A percentile compares a stretch with the other conserved stretches of the same genome.
Conservation (phyloP, 2,113 vertebrate genomes). For the Gavia stellata region DNA sequence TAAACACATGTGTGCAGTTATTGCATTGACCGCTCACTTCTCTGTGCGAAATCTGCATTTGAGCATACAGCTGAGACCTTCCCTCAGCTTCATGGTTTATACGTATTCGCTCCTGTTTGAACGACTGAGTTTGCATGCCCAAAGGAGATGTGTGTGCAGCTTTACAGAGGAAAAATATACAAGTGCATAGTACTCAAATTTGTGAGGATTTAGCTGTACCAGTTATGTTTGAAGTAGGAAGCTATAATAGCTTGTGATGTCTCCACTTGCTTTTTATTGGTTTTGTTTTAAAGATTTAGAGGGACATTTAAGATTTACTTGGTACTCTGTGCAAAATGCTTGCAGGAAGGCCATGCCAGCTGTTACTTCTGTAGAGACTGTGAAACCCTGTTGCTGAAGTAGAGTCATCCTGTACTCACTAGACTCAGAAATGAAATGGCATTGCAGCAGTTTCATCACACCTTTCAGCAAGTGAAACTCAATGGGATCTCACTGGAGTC, state of each 20-base stretch:
- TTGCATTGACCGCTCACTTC: not conserved
- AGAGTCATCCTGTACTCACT: not conserved
- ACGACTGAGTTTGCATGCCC: rapidly evolving
- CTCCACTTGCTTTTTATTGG: not conserved
- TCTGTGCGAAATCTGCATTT: too few relatives aligned
- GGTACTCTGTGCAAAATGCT: not conserved
- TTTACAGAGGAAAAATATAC: not conserved
- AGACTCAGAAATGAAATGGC: not conserved
- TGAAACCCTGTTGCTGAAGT: not conserved
- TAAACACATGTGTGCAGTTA: not conserved
- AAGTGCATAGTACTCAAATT: not conserved
- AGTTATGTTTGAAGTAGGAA: not conserved
- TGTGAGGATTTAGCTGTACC: not conserved
- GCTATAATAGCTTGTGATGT: not conserved
- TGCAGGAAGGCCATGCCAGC: not conserved
- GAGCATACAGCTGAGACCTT: not conserved
- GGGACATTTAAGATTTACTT: not conserved
- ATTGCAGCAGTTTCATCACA: not conserved
- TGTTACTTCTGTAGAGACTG: not conserved
- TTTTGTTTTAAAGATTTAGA: not conserved
- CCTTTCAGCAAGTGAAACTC: not conserved
- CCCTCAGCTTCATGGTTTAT: not conserved
- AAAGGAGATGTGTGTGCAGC: too few relatives aligned
- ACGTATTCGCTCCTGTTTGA: rapidly evolving
- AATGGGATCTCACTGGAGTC: not conserved